Percentiles rank a stretch among this genome's conserved stretches.
phyloP scores from a whole-genome alignment of 1,140 invertebrate genomes.

The Camponotus pennsylvanicus region DNA sequence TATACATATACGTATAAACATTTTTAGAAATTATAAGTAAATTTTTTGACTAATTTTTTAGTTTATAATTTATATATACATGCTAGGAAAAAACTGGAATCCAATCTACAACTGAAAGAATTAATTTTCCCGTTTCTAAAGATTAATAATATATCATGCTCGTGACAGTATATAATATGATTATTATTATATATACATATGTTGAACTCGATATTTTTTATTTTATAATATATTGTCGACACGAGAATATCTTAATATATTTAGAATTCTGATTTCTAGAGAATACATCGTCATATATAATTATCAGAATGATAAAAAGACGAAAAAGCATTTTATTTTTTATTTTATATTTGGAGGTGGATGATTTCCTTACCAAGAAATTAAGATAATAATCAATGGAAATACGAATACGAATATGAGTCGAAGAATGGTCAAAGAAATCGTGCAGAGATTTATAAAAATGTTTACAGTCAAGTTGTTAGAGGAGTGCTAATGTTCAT shows the following conservation, averaged over 20 bases:
- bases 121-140: too few relatives aligned
- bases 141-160: too few relatives aligned
- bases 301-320: slow-evolving; percentile 8
- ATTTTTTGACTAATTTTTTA: too few relatives aligned
- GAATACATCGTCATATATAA: neutral
- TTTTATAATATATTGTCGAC: neutral
- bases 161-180: too few relatives aligned
- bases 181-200: neutral
- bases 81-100: too few relatives aligned
- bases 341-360: slow-evolving; percentile 47
- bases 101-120: too few relatives aligned
- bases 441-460: slow-evolving; percentile 81
- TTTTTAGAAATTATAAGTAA: too few relatives aligned
- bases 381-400: slow-evolving; percentile 11
- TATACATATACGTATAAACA: too few relatives aligned
- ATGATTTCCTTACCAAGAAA: slow-evolving; percentile 61
- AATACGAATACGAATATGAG: slow-evolving; percentile 3
- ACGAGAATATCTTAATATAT: slow-evolving; percentile 36
- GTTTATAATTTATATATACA: neutral
- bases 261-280: slow-evolving; percentile 10
- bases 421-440: slow-evolving; percentile 13
- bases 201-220: neutral
- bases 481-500: slow-evolving; percentile 18
- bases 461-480: slow-evolving; percentile 75
- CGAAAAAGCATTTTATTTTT: neutral